Percentiles rank a stretch among this genome's conserved stretches.
phyloP scores from a whole-genome alignment of 1,140 invertebrate genomes.

The Nephila pilipes region DNA sequence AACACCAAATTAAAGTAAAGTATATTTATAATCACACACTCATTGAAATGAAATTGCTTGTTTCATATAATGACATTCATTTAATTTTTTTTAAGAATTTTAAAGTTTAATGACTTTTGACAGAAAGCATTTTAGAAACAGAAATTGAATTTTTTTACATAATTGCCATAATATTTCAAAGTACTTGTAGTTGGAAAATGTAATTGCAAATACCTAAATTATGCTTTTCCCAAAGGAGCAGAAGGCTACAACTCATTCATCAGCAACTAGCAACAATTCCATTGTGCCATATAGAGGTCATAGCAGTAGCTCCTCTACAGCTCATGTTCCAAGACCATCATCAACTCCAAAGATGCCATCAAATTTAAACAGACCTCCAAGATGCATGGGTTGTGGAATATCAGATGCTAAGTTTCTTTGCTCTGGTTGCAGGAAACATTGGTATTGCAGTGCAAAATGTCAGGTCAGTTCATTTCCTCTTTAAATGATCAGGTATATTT shows the following conservation, averaged over 20 bases:
- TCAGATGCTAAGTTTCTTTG: constrained; percentile 67
- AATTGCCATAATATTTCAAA: no score
- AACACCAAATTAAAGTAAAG: no score
- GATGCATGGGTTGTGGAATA: constrained; percentile 60
- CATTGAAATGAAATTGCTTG: no score
- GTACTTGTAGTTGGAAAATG: neutral
- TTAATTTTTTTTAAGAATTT: no score
- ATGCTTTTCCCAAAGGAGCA: neutral
- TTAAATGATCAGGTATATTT: no score
- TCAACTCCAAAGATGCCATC: neutral
- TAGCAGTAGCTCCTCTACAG: neutral
- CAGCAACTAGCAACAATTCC: neutral
- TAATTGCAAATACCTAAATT: neutral
- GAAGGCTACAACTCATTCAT: neutral
- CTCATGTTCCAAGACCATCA: neutral
- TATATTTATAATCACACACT: no score
- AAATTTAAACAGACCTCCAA: neutral
- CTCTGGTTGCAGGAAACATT: constrained; percentile 65
- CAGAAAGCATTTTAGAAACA: no score
- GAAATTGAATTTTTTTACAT: no score
- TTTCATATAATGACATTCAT: no score
- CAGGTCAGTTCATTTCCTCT: constrained; percentile 45
- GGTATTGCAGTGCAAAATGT: constrained; percentile 70
- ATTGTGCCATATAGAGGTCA: neutral
- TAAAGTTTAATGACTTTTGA: no score